These are phyloP conservation scores for Pelecanoides urinatrix DNA, from an alignment of 2,113 vertebrate genomes.

Conservation along the genomic window DNA sequence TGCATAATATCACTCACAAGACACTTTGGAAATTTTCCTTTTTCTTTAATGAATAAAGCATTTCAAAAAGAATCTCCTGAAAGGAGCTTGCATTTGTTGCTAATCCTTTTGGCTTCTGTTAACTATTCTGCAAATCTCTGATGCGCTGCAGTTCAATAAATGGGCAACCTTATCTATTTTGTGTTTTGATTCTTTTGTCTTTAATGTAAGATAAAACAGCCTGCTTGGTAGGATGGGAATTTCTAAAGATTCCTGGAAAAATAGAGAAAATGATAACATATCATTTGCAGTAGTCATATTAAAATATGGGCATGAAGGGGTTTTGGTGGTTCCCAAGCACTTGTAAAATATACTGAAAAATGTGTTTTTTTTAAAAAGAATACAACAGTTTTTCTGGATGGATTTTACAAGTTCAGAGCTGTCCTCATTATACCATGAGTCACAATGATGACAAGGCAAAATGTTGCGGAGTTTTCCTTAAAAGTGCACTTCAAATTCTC, in stretches of 20 bases:
- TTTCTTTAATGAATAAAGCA: neutral
- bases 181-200: constrained; percentile 3
- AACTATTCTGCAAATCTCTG: constrained; percentile 3
- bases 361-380: rapidly evolving
- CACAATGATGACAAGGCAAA: neutral
- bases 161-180: neutral
- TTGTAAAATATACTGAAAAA: neutral
- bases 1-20: neutral
- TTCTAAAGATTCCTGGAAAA: neutral
- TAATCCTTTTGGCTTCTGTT: constrained; percentile 11
- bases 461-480: neutral
- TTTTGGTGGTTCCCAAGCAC: neutral
- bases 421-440: neutral
- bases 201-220: neutral
- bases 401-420: neutral
- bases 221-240: neutral
- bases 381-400: neutral
- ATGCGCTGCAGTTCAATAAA: neutral
- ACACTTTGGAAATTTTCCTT: neutral
- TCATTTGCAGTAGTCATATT: neutral
- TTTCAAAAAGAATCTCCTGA: neutral
- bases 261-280: neutral
- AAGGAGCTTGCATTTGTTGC: neutral
- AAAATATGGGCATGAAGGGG: neutral
- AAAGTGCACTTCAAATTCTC: neutral